Conservation (phyloP, 1,140 invertebrate genomes). For the Reticulitermes speratus region DNA sequence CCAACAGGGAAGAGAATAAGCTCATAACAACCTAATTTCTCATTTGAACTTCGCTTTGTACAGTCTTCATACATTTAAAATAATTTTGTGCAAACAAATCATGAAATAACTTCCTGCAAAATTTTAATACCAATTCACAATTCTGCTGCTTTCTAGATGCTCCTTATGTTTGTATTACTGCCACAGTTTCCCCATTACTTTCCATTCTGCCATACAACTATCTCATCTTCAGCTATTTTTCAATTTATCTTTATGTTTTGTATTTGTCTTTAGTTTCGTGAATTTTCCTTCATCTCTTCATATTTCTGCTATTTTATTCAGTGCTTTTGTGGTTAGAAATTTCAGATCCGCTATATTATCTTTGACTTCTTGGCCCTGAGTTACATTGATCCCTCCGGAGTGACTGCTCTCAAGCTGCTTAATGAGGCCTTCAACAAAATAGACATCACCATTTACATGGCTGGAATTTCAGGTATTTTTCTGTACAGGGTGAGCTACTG, state of each 20-base stretch:
- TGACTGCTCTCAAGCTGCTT: conserved; percentile 56
- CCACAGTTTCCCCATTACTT: no score
- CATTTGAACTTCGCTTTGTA: no score
- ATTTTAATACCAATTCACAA: no score
- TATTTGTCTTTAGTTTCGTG: neutral
- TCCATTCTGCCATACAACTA: no score
- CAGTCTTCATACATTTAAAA: no score
- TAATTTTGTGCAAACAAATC: no score
- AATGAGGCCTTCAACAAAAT: conserved; percentile 56
- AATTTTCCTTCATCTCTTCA: neutral
- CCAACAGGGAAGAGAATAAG: no score
- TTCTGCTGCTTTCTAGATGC: no score
- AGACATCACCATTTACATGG: conserved; percentile 57
- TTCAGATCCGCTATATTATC: conserved; percentile 50
- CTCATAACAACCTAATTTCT: no score
- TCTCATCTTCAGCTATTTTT: neutral
- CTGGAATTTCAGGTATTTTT: conserved; percentile 60
- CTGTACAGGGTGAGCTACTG: neutral
- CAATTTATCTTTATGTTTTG: neutral
- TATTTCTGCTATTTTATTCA: neutral
- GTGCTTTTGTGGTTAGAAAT: neutral
- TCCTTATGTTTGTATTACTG: no score
- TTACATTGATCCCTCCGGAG: conserved; percentile 69
- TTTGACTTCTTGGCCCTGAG: conserved; percentile 69
- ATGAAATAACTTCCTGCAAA: no score